A percentile compares a stretch with the other conserved stretches of the same genome.
Conservation (phyloP, 2,888 invertebrate species). For the Myopa testacea region DNA sequence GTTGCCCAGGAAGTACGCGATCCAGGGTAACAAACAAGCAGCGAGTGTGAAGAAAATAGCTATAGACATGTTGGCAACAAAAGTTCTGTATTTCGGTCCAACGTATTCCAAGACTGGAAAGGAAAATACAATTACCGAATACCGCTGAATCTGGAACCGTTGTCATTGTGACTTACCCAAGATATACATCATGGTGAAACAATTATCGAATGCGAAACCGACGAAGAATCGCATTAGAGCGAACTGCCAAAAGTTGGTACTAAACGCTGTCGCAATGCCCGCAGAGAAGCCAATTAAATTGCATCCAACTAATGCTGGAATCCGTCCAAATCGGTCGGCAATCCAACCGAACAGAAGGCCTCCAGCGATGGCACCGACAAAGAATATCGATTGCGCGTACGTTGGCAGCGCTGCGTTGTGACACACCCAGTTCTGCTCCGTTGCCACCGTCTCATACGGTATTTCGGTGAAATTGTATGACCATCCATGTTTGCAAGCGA, state of each 20-base stretch:
- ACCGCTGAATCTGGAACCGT: not conserved
- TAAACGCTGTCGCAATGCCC: slow-evolving; percentile 80
- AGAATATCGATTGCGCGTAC: slow-evolving; percentile 86
- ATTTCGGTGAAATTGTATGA: slow-evolving; percentile 85
- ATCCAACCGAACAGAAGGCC: slow-evolving; percentile 89
- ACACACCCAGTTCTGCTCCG: slow-evolving; percentile 90
- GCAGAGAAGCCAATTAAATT: slow-evolving; percentile 80
- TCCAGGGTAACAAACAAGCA: slow-evolving; percentile 84
- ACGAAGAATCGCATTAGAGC: slow-evolving; percentile 85
- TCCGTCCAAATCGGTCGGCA: slow-evolving; percentile 86
- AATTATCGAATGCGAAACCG: slow-evolving; percentile 90
- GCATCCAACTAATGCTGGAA: slow-evolving; percentile 82
- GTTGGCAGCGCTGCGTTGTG: slow-evolving; percentile 82
- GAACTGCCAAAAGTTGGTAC: slow-evolving; percentile 80
- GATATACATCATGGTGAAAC: slow-evolving; percentile 94
- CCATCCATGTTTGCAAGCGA: slow-evolving; percentile 81
- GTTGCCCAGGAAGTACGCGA: slow-evolving; percentile 82
- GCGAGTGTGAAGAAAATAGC: slow-evolving; percentile 88
- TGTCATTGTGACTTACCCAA: slow-evolving; percentile 74
- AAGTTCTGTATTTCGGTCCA: slow-evolving; percentile 89
- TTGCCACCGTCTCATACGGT: slow-evolving; percentile 86
- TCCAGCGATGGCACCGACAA: slow-evolving; percentile 88
- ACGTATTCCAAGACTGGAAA: slow-evolving; percentile 85
- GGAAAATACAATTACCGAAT: not conserved
- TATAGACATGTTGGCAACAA: slow-evolving; percentile 92